Evolutionary conservation across 2,113 vertebrate genomes (phyloP), one percentile per base, ranked within the genome.

Genomic region (Arenaria interpres): DNA sequence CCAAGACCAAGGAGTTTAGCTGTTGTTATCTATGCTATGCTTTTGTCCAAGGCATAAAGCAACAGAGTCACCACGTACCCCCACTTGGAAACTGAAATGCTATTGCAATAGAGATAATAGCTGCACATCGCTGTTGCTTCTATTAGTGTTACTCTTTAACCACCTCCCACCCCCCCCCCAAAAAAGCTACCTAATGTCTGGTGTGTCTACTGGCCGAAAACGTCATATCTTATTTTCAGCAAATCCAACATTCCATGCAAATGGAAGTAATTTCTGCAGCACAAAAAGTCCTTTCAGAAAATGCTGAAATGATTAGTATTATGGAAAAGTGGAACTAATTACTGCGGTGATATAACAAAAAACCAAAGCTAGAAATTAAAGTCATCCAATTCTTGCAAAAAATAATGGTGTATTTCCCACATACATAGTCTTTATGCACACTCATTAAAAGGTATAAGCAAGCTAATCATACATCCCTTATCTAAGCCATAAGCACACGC

Each of bases 281-380:
- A 94, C 60, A 81, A 73, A 67, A 95, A 64, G 43, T 81, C 75
- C 76, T 81, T 92, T 89, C 76, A 90, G 90, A 92, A 93, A 95
- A 94, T 8, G 11, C 64, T 87, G 80, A 89, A 92, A 43, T 60
- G 51, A 89, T 94, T 75, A 92, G 56, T 64, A 72, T 60, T 89
- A 63, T 7, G 33, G 43, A 85, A 85, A 94, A 97, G 88, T 66
- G 69, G n/a, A 95, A 89, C 60, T 79, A 93, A 89, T 90, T 90
- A 67, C 56, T 89, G 16, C 7, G 68, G 80, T 69, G 69, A 94
- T 89, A 87, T 4, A 81, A 67, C 50, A 37, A 81, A 77, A 73
- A 72, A 71, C 25, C 7, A 51, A 74, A 86, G 6, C 19, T 27
- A 85, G 54, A 86, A 86, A 81, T 59, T 48, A 83, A 84, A 74